These are phyloP conservation scores for Pogoniulus pusillus DNA, from an alignment of 2,797 vertebrate species.

Conservation along the genomic window DNA sequence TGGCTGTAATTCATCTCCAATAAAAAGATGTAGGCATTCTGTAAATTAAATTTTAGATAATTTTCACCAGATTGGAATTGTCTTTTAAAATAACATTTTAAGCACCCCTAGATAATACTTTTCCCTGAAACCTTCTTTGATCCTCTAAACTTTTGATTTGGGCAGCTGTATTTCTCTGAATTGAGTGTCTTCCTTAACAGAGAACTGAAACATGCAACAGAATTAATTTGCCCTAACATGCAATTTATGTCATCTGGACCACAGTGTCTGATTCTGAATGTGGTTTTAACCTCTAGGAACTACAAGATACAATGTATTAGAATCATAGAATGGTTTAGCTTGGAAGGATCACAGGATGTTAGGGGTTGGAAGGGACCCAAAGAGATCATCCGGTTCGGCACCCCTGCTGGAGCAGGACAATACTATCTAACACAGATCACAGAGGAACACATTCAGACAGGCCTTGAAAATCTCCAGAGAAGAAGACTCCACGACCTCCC, in stretches of 20 bases:
- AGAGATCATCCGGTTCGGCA: too few relatives aligned
- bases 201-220: neutral
- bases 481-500: too few relatives aligned
- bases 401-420: too few relatives aligned
- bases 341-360: too few relatives aligned
- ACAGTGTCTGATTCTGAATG: neutral
- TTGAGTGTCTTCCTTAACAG: neutral
- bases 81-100: neutral
- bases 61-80: neutral
- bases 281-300: conserved; percentile 46
- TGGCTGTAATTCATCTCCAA: neutral
- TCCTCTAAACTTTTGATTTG: neutral
- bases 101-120: neutral
- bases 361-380: too few relatives aligned
- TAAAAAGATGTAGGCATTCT: neutral
- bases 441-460: too few relatives aligned
- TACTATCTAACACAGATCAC: too few relatives aligned
- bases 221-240: conserved; percentile 25
- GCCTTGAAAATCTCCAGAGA: too few relatives aligned
- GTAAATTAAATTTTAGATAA: neutral
- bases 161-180: neutral
- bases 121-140: neutral
- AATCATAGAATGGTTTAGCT: too few relatives aligned
- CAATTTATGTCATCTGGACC: conserved; percentile 30
- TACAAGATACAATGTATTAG: conserved; percentile 43